A percentile compares a stretch with the other conserved stretches of the same genome.
phyloP scores from a whole-genome alignment of 2,797 vertebrate genomes.

The Pangasius larnaudii region DNA sequence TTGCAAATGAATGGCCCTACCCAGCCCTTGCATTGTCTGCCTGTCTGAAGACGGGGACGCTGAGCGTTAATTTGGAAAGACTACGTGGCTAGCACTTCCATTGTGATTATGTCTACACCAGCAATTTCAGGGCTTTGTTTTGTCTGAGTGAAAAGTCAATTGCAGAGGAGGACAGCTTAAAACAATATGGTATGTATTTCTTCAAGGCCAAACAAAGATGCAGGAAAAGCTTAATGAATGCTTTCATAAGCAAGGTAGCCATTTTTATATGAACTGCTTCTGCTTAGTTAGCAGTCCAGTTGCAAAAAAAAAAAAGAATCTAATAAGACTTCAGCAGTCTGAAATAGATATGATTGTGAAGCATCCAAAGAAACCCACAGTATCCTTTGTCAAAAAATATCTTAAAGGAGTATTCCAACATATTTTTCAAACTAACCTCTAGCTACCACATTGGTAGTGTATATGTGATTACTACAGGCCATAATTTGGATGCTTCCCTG shows the following conservation, averaged over 20 bases:
- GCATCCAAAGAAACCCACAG: neutral
- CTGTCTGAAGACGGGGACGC: neutral
- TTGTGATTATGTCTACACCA: conserved; percentile 44
- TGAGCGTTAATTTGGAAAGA: conserved; percentile 27
- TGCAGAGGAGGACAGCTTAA: conserved; percentile 37
- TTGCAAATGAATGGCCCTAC: conserved; percentile 10
- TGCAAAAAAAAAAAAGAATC: neutral
- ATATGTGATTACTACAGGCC: neutral
- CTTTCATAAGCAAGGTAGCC: conserved; percentile 26
- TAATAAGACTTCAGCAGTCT: neutral
- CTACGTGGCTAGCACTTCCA: conserved; percentile 18
- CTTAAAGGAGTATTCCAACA: neutral
- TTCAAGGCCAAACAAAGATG: conserved; percentile 40
- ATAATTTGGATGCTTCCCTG: neutral
- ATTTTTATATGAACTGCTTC: conserved; percentile 17
- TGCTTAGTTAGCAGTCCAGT: neutral
- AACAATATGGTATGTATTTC: conserved; percentile 38
- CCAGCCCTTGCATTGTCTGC: conserved; percentile 21
- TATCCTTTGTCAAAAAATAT: neutral
- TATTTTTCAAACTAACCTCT: neutral
- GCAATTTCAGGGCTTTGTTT: conserved; percentile 52
- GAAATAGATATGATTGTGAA: neutral
- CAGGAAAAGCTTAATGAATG: conserved; percentile 43
- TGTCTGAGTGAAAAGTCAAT: conserved; percentile 51
- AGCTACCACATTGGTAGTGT: neutral